Evolutionary conservation across 1,140 invertebrate species (phyloP).

Genomic region (Eubasilissa regina): DNA sequence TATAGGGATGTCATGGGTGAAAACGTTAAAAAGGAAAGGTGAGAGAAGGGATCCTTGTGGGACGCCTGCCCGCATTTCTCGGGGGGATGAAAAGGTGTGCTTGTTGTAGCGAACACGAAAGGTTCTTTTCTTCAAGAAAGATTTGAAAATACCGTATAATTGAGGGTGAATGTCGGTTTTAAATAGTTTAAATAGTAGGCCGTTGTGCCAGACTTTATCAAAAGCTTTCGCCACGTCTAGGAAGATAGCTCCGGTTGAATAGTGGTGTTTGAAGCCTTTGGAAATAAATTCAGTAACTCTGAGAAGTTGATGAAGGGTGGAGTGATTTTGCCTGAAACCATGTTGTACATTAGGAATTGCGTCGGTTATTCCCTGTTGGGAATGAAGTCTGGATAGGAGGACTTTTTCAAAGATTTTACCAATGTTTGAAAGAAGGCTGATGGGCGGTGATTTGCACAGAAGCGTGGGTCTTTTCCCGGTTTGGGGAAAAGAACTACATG

Average conservation of each 20-base stretch:
- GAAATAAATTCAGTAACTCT: neutral
- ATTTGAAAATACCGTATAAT: neutral
- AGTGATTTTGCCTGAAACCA: neutral
- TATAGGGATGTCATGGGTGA: too few relatives aligned
- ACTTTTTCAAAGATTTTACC: neutral
- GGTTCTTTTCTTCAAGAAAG: neutral
- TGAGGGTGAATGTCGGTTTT: neutral
- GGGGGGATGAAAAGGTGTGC: too few relatives aligned
- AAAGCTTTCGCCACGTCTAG: too few relatives aligned
- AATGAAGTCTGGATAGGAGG: neutral
- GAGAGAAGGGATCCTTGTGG: too few relatives aligned
- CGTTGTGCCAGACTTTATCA: too few relatives aligned
- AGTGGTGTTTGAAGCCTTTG: neutral
- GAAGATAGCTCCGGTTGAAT: neutral
- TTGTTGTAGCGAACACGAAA: too few relatives aligned
- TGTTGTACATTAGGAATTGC: constrained; percentile 1
- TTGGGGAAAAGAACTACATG: neutral
- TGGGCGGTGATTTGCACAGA: constrained; percentile 3
- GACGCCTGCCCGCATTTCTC: too few relatives aligned
- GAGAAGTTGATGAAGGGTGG: neutral
- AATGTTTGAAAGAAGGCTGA: neutral
- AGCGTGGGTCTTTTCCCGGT: neutral
- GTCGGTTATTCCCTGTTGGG: neutral
- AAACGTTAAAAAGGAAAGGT: too few relatives aligned
- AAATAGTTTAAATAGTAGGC: too few relatives aligned